A percentile compares a stretch with the other conserved stretches of the same genome.
These are phyloP conservation scores for Myrmophylax atrothorax DNA, from an alignment of 2,113 vertebrate species.

Conservation along the genomic window DNA sequence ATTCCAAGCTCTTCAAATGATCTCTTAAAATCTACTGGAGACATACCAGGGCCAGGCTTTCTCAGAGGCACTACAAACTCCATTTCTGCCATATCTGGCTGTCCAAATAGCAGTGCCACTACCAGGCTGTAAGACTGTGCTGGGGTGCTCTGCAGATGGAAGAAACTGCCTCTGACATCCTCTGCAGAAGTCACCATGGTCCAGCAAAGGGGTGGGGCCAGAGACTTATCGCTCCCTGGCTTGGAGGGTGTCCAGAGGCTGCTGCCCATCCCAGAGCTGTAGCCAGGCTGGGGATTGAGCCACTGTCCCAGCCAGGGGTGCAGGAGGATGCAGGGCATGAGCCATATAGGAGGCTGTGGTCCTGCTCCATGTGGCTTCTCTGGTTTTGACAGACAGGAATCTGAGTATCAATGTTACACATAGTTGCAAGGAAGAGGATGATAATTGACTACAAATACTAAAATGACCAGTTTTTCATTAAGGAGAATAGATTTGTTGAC, in stretches of 20 bases:
- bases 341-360: neutral
- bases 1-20: neutral
- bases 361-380: rapidly evolving
- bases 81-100: neutral
- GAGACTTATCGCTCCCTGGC: neutral
- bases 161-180: neutral
- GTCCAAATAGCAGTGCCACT: neutral
- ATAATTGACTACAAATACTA: neutral
- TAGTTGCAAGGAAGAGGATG: neutral
- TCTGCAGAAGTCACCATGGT: neutral
- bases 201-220: neutral
- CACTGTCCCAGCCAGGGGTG: rapidly evolving
- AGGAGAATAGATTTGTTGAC: neutral
- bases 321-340: neutral
- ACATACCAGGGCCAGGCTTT: neutral
- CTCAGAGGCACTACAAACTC: neutral
- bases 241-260: rapidly evolving
- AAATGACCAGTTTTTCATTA: conserved; percentile 13
- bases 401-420: neutral
- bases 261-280: neutral
- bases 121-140: neutral
- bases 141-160: neutral
- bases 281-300: neutral
- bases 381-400: neutral
- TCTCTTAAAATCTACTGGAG: neutral